Conservation (phyloP, 2,888 invertebrate genomes). For the Mimachlamys varia region DNA sequence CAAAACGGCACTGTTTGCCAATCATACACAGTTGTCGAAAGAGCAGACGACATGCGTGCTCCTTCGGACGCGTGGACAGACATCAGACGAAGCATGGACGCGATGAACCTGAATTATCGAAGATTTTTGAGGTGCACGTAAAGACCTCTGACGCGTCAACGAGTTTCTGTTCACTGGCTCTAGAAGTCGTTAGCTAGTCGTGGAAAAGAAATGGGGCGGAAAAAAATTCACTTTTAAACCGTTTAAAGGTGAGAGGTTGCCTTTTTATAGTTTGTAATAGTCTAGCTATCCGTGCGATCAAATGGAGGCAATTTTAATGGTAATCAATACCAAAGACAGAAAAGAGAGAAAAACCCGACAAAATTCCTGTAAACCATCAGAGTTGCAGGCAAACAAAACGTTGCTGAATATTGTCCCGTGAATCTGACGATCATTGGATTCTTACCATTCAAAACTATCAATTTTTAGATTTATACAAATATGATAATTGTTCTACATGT, state of each 20-base stretch:
- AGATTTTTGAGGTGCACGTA: background rate
- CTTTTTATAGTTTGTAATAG: slow-evolving; percentile 16
- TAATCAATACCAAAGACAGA: background rate
- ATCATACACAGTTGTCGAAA: too few relatives aligned
- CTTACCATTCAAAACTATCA: background rate
- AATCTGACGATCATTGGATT: background rate
- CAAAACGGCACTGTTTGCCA: too few relatives aligned
- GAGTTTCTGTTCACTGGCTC: background rate
- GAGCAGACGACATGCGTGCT: background rate
- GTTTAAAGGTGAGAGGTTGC: background rate
- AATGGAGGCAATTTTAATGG: slow-evolving; percentile 20
- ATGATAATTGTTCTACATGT: too few relatives aligned
- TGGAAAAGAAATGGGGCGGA: slow-evolving; percentile 33
- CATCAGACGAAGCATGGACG: slow-evolving; percentile 1
- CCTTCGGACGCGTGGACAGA: slow-evolving; percentile 23
- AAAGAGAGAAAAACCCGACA: slow-evolving; percentile 10
- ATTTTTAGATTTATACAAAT: background rate
- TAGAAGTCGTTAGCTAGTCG: slow-evolving; percentile 15
- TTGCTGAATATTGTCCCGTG: background rate
- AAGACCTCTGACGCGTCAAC: slow-evolving; percentile 13
- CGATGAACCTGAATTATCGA: background rate
- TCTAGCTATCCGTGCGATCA: slow-evolving; percentile 36
- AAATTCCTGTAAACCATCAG: background rate
- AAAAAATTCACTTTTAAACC: slow-evolving; percentile 32
- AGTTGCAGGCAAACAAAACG: background rate